Evolutionary conservation across 2,113 vertebrate genomes (phyloP), one percentile per base, ranked within the genome.

Genomic region (Apodemus sylvaticus): DNA sequence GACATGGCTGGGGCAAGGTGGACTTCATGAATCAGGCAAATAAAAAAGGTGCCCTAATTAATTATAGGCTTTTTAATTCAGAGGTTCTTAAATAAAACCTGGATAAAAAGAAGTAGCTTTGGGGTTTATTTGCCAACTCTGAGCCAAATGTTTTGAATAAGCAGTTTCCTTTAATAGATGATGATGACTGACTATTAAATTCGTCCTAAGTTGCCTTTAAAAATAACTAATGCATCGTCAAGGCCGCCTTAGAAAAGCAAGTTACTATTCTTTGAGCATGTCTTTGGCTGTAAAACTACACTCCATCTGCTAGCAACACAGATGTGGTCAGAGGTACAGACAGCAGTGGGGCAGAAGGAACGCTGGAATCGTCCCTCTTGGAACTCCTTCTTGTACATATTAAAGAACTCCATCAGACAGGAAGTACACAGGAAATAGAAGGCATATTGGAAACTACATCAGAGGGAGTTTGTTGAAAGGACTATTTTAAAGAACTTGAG

Each of bases 131-230:
- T 94, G 89, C 89, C 93, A 94, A 89, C 48, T 62, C 39, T 29
- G 90, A 90, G 77, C 8, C n/a, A 95, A 96, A 90, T 62, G 60
- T 81, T 94, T 94, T 95, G 86, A 89, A 76, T 53, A 81, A 85
- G 55, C 6, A 4, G 22, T 62, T 96, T 86, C 51, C 51, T 87
- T 48, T 87, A 79, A 85, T 39, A n/a, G 73, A 93, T 91, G 58
- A 86, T 98, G 95, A 93, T 96, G 96, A 68, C 55, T 83, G 94
- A 90, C 95, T 74, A 93, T 97, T 91, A 94, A 90, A 94, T 92
- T 83, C 83, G 55, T 93, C 74, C 93, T 86, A 91, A 48, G 55
- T 82, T 96, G 90, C 92, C 85, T 96, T 95, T 90, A 88, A 94
- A 96, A 96, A 95, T 78, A 95, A 93, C 81, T 74, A 94, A 88